Base-by-base conservation (phyloP, 2,113 vertebrate species). In the Enhydra lutris region DNA sequence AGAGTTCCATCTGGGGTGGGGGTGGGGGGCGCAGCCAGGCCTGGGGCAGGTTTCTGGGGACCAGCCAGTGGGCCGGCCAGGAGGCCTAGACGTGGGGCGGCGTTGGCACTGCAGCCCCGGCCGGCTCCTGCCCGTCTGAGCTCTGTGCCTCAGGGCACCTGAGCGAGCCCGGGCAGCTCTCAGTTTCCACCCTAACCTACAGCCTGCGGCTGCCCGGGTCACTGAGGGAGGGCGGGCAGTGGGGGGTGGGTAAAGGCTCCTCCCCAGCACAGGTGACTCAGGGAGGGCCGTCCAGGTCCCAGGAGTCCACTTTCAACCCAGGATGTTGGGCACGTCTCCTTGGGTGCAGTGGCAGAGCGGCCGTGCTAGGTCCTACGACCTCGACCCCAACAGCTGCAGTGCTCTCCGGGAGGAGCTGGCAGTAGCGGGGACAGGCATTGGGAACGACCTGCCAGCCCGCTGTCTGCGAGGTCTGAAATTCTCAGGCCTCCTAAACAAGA, bases 161-260 rank as follows among this genome's bases (percentile, higher is more conserved):
- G 69, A 86, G 83, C 98, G 94, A 95, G 98, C 93, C 83, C 82
- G 14, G 96, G 91, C 97, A 98, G 76, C 74, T 81, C 84, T 93
- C 42, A n/a, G 81, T 59, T 71, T 79, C 95, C 89, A 81, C 71
- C 80, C 81, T 79, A 79, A 73, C 67, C n/a, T 83, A 59, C 52
- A 18, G 86, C 89, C 86, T 85, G 78, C 50, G 55, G 95, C 52
- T 96, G 79, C 92, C 91, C 87, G 0, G 15, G 96, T 92, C 96
- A 95, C 69, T 9, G 4, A 20, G 24, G 11, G 6, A 52, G 21
- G 67, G 47, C 0, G 1, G 83, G 50, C 10, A 47, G 42, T 3
- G 17, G 50, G 36, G 29, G n/a, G 18, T 50, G 59, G 89, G 57
- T 55, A 20, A 26, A 50, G 61, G 10, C 81, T 78, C 84, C 84